Conservation (phyloP, 2,113 vertebrate species). For the Sphyrna mokarran region DNA sequence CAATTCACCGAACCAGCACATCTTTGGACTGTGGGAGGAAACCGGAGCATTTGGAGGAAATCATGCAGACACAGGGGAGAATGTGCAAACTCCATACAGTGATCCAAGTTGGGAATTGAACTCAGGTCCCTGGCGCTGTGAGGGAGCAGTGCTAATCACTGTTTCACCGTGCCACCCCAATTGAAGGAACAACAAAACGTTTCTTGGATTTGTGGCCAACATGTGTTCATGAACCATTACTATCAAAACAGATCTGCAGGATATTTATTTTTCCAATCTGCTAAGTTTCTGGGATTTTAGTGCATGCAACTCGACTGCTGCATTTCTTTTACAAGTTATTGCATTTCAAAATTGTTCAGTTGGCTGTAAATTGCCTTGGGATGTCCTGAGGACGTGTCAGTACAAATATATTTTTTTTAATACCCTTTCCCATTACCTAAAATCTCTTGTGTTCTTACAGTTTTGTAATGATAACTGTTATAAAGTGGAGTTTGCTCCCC, state of each 20-base stretch:
- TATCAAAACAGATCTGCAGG: not conserved
- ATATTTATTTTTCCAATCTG: not conserved
- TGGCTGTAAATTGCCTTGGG: not conserved
- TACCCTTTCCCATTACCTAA: not conserved
- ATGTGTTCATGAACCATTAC: not conserved
- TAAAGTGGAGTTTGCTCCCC: too few species aligned
- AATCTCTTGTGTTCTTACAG: not conserved
- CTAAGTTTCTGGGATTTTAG: not conserved
- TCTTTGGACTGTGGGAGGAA: too few species aligned
- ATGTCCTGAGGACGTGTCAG: not conserved
- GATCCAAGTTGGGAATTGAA: too few species aligned
- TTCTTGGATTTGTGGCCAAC: not conserved
- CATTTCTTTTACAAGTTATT: not conserved
- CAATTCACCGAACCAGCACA: too few species aligned
- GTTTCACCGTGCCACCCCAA: too few species aligned
- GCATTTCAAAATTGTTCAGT: not conserved
- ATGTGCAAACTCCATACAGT: too few species aligned
- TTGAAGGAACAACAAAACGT: not conserved
- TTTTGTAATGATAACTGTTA: not conserved
- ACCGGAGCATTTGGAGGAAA: not conserved
- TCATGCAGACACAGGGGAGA: too few species aligned
- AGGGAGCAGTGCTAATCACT: not conserved
- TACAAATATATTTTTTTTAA: not conserved
- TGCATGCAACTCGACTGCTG: not conserved
- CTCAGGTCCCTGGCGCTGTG: too few species aligned